Base-by-base conservation (phyloP, 2,797 vertebrate species). In the Kryptolebias ocellatus region DNA sequence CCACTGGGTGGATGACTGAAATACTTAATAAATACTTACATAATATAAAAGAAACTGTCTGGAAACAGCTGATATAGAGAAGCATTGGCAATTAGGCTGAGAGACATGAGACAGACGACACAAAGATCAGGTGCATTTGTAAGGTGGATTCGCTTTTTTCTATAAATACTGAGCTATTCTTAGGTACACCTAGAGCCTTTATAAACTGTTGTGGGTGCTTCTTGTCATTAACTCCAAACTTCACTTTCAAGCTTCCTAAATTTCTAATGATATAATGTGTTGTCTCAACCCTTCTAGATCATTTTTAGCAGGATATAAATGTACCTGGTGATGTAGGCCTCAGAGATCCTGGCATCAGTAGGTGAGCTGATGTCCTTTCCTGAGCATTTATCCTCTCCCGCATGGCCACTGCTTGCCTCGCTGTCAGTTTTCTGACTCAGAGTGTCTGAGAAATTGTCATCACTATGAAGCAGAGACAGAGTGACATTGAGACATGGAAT, bases 391-490 rank as follows among this genome's bases (percentile, higher is more conserved):
- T 99, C 98, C 6, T 99, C 98, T 0, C 91, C 94, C 11, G 95
- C 89, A 1, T 96, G 96, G 53, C 96, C 97, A 0, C 97, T 99
- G 94, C 98, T 96, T 78, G 96, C 95, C 87, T 99, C 97, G 1
- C 98, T 99, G 94, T 99, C 97, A 1, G 96, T 97, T 88, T 99
- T 99, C 84, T 98, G 98, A 91, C 98, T 99, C 91, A 98, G 89
- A 8, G 95, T 97, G 88, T 99, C 98, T 1, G 98, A 99, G 92
- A 99, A 99, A 4, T 93, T 95, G 85, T 99, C 98, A 66, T 99
- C 98, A 93, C 98, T 99, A 91, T 52, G 78, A 67, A 72, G 63
- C 10, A 49, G 58, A 81, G 50, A 72, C 60, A 67, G 61, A 65
- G 72, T 64, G 83, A 76, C 79, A 78, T 47, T 77, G 58, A 83